These are phyloP conservation scores for Iselma pallidipennis DNA, from an alignment of 2,888 invertebrate genomes.

Conservation along the genomic window DNA sequence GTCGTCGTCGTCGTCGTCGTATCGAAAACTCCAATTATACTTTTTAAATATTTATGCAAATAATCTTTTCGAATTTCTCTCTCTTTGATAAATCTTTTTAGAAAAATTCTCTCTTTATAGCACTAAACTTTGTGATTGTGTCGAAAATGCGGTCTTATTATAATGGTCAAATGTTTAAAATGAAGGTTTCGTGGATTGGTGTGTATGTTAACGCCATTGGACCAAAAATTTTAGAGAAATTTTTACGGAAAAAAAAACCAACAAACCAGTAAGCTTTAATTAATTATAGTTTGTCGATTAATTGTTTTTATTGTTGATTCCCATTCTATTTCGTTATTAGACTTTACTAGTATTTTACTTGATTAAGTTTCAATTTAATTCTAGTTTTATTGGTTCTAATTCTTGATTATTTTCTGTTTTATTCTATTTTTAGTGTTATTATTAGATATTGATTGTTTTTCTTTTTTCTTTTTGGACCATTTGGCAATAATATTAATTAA, in stretches of 20 bases:
- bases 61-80: too few species aligned
- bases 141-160: not conserved
- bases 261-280: not conserved
- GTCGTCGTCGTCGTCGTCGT: constrained; percentile 1
- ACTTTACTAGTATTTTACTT: too few species aligned
- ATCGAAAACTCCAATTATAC: too few species aligned
- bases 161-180: not conserved
- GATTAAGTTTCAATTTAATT: not conserved
- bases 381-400: not conserved
- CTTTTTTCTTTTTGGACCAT: not conserved
- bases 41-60: too few species aligned
- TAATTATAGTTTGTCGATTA: not conserved
- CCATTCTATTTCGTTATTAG: too few species aligned
- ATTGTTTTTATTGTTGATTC: not conserved
- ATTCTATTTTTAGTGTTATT: not conserved
- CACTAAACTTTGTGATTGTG: too few species aligned
- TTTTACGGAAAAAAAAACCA: not conserved
- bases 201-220: not conserved
- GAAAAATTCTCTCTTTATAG: too few species aligned
- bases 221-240: not conserved
- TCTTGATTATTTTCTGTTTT: not conserved
- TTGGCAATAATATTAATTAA: not conserved
- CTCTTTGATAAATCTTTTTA: too few species aligned
- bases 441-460: not conserved
- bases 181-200: not conserved